Evolutionary conservation across 1,140 invertebrate species (phyloP).

Genomic region (Phocides pigmalion): DNA sequence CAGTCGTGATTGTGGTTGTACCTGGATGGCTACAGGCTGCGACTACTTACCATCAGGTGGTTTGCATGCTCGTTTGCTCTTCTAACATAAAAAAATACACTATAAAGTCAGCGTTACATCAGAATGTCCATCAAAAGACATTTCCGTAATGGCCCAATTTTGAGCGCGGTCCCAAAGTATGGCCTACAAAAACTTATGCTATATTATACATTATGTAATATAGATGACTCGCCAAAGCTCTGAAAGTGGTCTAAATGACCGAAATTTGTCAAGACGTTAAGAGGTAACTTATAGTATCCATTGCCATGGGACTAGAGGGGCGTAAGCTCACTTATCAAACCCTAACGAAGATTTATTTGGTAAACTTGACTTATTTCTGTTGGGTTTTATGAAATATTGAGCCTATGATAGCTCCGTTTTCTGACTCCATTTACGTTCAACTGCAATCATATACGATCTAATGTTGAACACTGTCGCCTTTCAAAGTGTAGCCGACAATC

Average conservation of each 20-base stretch:
- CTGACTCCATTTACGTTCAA: no score
- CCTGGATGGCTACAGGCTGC: no score
- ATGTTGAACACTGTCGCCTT: no score
- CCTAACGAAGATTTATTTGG: conserved; percentile 58
- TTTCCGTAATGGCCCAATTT: conserved; percentile 1
- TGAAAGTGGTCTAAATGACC: conserved; percentile 28
- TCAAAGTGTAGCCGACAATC: no score
- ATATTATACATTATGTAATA: conserved; percentile 3
- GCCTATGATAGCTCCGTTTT: no score
- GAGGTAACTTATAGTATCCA: conserved; percentile 42
- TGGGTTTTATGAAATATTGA: conserved; percentile 48
- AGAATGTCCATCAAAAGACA: not conserved
- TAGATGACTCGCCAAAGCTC: not conserved
- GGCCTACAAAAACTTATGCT: not conserved
- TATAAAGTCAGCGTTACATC: not conserved
- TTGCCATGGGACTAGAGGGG: conserved; percentile 36
- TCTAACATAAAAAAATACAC: no score
- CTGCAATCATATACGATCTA: no score
- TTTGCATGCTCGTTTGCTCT: no score
- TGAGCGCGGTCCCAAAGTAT: not conserved
- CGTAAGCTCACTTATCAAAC: conserved; percentile 50
- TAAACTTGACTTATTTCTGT: conserved; percentile 47
- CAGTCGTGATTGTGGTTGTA: no score
- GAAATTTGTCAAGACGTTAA: conserved; percentile 49
- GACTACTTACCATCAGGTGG: no score